Conservation (phyloP, 2,888 invertebrate species). For the Pachydiplax longipennis region DNA sequence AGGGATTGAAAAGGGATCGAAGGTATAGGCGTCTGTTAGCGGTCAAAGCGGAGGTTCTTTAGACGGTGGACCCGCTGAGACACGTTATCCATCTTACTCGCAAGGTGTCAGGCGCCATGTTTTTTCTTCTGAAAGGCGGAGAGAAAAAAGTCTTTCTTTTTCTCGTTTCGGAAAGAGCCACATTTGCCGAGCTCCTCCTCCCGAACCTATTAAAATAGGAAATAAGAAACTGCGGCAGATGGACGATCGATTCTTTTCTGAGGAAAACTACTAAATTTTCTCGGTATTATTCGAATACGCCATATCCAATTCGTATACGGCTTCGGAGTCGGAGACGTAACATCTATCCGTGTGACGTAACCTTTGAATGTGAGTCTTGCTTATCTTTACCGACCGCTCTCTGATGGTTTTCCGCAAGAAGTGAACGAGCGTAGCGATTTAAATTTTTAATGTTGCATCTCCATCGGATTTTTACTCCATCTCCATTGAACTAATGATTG, state of each 20-base stretch:
- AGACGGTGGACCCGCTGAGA: neutral
- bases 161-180: neutral
- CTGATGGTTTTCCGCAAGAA: too few relatives aligned
- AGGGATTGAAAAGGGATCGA: neutral
- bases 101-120: slow-evolving; percentile 36
- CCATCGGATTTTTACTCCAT: too few relatives aligned
- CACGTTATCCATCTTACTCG: slow-evolving; percentile 31
- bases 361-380: too few relatives aligned
- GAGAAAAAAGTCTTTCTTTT: neutral
- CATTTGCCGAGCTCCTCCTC: neutral
- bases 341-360: too few relatives aligned
- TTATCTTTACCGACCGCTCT: too few relatives aligned
- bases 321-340: too few relatives aligned
- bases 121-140: neutral
- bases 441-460: too few relatives aligned
- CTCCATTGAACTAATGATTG: too few relatives aligned
- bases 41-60: neutral
- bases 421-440: too few relatives aligned
- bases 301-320: too few relatives aligned
- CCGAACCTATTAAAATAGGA: neutral
- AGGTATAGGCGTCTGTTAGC: neutral
- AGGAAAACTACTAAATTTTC: too few relatives aligned
- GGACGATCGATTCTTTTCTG: neutral
- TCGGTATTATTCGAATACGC: too few relatives aligned
- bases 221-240: neutral